These are phyloP conservation scores for Cepaea nemoralis DNA, from an alignment of 1,140 invertebrate genomes.

Conservation along the genomic window DNA sequence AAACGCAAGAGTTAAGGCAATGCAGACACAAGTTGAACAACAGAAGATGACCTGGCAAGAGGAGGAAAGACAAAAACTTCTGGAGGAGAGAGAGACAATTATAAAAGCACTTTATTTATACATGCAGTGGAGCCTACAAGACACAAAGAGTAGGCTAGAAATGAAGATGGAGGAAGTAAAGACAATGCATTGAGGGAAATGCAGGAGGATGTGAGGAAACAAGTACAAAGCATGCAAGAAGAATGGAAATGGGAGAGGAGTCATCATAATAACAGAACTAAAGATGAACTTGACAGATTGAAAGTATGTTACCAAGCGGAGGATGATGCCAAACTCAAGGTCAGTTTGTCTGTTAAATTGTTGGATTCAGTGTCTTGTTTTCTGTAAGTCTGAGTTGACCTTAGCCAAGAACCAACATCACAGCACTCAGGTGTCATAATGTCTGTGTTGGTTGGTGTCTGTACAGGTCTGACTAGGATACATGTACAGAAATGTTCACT, in stretches of 20 bases:
- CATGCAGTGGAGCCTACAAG: neutral
- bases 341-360: no score
- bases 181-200: slow-evolving; percentile 8
- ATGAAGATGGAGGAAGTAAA: neutral
- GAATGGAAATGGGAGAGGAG: slow-evolving; percentile 22
- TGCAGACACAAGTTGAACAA: slow-evolving; percentile 4
- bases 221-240: neutral
- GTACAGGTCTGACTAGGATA: no score
- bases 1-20: neutral
- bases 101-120: neutral
- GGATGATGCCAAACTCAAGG: slow-evolving; percentile 9
- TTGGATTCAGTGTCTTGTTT: no score
- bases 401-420: no score
- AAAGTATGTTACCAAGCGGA: neutral
- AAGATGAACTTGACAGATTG: neutral
- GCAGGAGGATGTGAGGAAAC: slow-evolving; percentile 28
- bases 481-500: no score
- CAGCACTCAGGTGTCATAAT: no score
- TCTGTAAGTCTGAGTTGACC: no score
- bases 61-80: neutral
- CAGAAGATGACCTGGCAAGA: neutral
- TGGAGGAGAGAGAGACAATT: neutral
- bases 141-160: neutral
- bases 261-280: neutral
- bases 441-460: no score